Evolutionary conservation across 2,113 vertebrate genomes (phyloP), one percentile per base, ranked within the genome.

Genomic region (Myanophis thanlyinensis): DNA sequence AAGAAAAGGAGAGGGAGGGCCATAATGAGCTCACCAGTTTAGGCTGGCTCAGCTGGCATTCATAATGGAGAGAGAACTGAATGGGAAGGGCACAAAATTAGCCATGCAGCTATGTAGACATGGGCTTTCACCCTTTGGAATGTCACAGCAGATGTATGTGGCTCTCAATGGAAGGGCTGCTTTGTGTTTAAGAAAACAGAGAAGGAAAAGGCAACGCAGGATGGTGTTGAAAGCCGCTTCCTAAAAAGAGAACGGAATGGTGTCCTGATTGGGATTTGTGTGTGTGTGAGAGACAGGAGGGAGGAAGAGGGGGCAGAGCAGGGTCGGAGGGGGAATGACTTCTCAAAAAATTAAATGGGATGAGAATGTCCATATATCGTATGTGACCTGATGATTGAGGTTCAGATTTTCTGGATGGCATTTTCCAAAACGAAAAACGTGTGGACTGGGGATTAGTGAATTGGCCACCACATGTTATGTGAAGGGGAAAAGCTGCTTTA

Each of bases 1-100:
- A 84, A 52, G n/a, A 89, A 93, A 93, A 90, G 52, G 87, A 80
- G 90, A 54, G 93, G 93, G 91, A 91, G 92, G 94, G 62, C 23
- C 86, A 88, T 40, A 95, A 89, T 96, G 95, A 96, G 91, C 94
- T 96, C 96, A 96, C 92, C 96, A 87, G 40, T 89, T 96, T 3
- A 93, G 94, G 91, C 54, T 94, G 93, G 94, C 89, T 94, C 96
- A 95, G 95, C 96, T 93, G 86, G 27, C 84, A 35, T 87, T n/a
- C 40, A 93, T 46, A 20, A 85, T 92, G 96, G 90, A 96, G 46
- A 90, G 27, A 54, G 86, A 93, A 89, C 89, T 47, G 54, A 88
- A 95, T 93, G 93, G 91, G 27, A 49, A 89, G 91, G 89, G 90
- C 92, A 94, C 95, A 93, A 51, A 91, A 95, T 93, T 35, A 91